phyloP scores from a whole-genome alignment of 2,113 vertebrate species.

The Tragelaphus buxtoni region DNA sequence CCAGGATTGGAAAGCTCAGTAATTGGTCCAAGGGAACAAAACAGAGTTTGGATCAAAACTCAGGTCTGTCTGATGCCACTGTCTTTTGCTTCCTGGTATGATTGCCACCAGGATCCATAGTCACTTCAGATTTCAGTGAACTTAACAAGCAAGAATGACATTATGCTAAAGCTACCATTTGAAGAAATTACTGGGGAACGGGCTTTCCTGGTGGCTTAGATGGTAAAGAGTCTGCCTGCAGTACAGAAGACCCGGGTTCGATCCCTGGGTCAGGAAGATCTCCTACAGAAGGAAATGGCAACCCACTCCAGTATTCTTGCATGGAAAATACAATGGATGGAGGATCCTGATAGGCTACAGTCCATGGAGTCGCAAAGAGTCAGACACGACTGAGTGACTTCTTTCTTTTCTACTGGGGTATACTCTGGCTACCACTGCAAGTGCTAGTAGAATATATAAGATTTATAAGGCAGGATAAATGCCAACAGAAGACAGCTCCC shows the following conservation, averaged over 20 bases:
- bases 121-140: not conserved
- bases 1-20: not conserved
- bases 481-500: not conserved
- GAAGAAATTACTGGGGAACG: not conserved
- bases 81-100: not conserved
- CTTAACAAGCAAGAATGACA: not conserved
- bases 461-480: not conserved
- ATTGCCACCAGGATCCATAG: not conserved
- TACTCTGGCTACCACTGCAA: not conserved
- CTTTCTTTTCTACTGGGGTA: not conserved
- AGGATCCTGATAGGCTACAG: not conserved
- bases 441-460: not conserved
- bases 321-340: not conserved
- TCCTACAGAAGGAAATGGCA: not conserved
- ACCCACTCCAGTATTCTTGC: not conserved
- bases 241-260: accelerated
- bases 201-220: not conserved
- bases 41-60: not conserved
- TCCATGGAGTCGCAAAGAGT: not conserved
- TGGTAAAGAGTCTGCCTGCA: not conserved
- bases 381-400: not conserved
- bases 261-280: not conserved
- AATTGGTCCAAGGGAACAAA: not conserved
- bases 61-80: not conserved
- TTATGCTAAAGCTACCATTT: not conserved